phyloP scores from a whole-genome alignment of 2,113 vertebrate genomes.

The Gavia stellata region DNA sequence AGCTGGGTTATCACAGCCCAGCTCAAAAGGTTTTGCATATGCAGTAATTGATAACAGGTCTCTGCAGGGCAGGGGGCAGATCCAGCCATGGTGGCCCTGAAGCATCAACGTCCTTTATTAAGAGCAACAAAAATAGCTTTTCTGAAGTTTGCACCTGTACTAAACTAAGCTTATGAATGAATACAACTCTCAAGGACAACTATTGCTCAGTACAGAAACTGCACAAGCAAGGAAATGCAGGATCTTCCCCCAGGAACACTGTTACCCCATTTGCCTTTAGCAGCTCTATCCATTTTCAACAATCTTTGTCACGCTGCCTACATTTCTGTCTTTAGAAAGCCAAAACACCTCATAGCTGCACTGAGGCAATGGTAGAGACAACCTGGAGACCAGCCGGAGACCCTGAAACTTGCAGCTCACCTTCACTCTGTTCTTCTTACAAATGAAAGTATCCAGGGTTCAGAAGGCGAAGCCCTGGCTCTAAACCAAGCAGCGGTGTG shows the following conservation, averaged over 20 bases:
- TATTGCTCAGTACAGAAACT: background rate
- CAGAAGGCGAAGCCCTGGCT: background rate
- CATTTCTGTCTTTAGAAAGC: background rate
- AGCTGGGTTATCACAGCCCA: background rate
- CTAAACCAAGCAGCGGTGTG: background rate
- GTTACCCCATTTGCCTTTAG: background rate
- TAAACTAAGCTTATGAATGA: background rate
- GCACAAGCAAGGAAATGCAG: background rate
- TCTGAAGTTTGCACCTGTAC: background rate
- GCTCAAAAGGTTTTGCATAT: background rate
- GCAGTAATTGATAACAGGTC: background rate
- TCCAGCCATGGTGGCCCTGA: background rate
- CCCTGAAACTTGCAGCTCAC: background rate
- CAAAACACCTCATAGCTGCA: background rate
- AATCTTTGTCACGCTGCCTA: background rate
- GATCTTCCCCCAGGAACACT: background rate
- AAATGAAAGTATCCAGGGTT: no score
- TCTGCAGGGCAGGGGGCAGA: background rate
- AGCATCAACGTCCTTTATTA: background rate
- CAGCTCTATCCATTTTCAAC: background rate
- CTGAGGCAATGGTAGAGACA: background rate
- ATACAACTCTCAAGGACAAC: background rate
- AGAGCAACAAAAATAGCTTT: background rate
- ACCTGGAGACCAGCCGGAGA: background rate
- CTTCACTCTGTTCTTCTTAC: background rate